Conservation (phyloP, 2,113 vertebrate species). For the Leptobrachium leishanense region DNA sequence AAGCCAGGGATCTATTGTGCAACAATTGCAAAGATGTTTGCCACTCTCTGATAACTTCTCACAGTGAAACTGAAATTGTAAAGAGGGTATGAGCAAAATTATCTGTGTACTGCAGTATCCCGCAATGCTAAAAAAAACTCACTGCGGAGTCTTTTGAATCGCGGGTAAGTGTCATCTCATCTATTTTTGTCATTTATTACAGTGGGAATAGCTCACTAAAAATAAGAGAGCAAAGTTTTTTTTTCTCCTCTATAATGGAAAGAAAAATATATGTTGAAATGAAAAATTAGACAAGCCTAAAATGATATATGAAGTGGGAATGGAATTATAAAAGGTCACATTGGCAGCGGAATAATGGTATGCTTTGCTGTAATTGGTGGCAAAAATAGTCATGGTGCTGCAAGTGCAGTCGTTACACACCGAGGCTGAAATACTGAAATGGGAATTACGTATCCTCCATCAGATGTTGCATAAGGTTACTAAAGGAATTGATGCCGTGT, state of each 20-base stretch:
- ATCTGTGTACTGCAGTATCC: background rate
- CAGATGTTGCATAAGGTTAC: too few species aligned
- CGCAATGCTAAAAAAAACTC: background rate
- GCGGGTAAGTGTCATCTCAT: slow-evolving; percentile 19
- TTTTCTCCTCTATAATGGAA: slow-evolving; percentile 5
- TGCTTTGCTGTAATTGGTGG: too few species aligned
- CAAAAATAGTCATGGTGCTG: too few species aligned
- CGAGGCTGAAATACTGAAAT: too few species aligned
- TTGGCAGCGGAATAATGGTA: too few species aligned
- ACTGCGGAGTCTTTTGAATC: slow-evolving; percentile 8
- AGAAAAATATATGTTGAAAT: slow-evolving; percentile 10
- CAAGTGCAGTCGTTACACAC: too few species aligned
- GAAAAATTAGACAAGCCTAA: slow-evolving; percentile 13
- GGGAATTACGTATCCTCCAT: too few species aligned
- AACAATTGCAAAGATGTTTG: background rate
- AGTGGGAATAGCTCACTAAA: slow-evolving; percentile 18
- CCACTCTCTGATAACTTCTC: slow-evolving; percentile 6
- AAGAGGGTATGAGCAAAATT: background rate
- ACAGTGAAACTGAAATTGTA: background rate
- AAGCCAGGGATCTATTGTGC: slow-evolving; percentile 28
- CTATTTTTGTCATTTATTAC: slow-evolving; percentile 37
- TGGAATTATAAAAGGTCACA: too few species aligned
- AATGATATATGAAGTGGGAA: background rate
- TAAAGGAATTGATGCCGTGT: too few species aligned
- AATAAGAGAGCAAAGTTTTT: background rate